These are phyloP conservation scores for Hoplostethus atlanticus DNA, from an alignment of 2,797 vertebrate genomes.

Conservation along the genomic window DNA sequence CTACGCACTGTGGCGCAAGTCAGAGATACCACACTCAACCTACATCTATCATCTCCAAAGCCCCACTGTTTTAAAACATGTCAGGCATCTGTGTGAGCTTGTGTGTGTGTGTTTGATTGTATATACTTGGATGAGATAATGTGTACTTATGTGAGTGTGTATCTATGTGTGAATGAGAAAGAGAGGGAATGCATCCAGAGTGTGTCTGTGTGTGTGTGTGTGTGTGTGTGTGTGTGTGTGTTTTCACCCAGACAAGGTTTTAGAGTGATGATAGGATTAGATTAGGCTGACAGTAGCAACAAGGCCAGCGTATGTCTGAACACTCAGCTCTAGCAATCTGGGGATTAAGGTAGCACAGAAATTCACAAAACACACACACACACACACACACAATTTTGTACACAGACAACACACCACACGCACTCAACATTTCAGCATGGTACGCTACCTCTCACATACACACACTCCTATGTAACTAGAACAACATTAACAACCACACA, in stretches of 20 bases:
- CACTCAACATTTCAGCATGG: background rate
- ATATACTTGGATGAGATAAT: background rate
- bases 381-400: conserved; percentile 23
- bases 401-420: conserved; percentile 24
- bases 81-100: conserved; percentile 29
- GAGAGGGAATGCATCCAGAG: conserved; percentile 1
- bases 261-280: conserved; percentile 75
- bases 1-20: conserved; percentile 35
- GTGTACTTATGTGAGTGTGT: conserved; percentile 6
- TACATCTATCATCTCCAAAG: conserved; percentile 55
- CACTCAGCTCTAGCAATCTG: conserved; percentile 62
- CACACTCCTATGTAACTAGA: conserved; percentile 7
- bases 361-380: conserved; percentile 12
- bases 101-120: background rate
- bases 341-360: conserved; percentile 68
- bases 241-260: conserved; percentile 65
- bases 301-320: conserved; percentile 66
- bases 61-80: conserved; percentile 8
- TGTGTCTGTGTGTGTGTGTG: conserved; percentile 26
- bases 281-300: conserved; percentile 71
- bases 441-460: conserved; percentile 12
- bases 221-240: conserved; percentile 40
- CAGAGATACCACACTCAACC: conserved; percentile 47
- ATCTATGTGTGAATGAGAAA: conserved; percentile 8
- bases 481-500: conserved; percentile 17